phyloP scores from a whole-genome alignment of 1,140 invertebrate species.

The Frieseomelitta varia region DNA sequence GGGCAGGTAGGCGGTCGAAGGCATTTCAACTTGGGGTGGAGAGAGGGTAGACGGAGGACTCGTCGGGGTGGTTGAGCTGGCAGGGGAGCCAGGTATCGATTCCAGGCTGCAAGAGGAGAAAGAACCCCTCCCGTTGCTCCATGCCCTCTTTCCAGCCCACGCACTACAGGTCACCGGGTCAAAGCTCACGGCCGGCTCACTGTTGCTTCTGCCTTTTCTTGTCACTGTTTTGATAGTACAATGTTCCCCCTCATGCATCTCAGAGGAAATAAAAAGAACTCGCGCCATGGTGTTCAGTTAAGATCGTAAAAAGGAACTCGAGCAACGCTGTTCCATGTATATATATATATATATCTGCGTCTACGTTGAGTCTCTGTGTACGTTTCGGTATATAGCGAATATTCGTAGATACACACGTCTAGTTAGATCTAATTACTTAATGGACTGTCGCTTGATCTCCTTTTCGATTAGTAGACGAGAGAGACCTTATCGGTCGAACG shows the following conservation, averaged over 20 bases:
- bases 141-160: conserved; percentile 63
- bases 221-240: conserved; percentile 22
- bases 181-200: conserved; percentile 80
- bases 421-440: not conserved
- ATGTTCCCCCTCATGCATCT: not conserved
- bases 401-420: not conserved
- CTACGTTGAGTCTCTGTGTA: no score
- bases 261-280: not conserved
- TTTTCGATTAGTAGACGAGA: not conserved
- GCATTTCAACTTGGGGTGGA: conserved; percentile 58
- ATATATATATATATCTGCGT: not conserved
- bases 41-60: conserved; percentile 50
- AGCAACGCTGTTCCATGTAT: not conserved
- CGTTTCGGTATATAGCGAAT: no score
- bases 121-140: conserved; percentile 50
- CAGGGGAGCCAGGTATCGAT: conserved; percentile 78
- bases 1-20: conserved; percentile 48
- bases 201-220: conserved; percentile 74
- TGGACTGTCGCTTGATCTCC: not conserved
- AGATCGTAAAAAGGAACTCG: not conserved
- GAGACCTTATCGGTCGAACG: not conserved
- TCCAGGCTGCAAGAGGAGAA: conserved; percentile 74
- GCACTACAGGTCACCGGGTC: conserved; percentile 79
- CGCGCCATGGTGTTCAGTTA: no score
- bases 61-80: conserved; percentile 68